Conservation (phyloP, 2,888 invertebrate genomes). For the Mythimna loreyi region DNA sequence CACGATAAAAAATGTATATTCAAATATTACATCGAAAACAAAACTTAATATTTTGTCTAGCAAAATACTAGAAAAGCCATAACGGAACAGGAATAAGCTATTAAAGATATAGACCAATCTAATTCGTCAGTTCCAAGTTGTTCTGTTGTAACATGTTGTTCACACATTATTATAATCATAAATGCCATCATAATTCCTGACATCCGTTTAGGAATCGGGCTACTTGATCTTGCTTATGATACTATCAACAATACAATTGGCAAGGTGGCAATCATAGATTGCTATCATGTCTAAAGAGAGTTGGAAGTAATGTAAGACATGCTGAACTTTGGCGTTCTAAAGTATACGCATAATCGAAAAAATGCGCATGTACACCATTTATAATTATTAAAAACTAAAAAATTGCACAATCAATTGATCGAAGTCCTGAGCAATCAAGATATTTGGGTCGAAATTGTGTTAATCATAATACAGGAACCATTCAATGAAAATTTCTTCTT, state of each 20-base stretch:
- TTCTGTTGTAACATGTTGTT: conserved; percentile 40
- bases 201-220: neutral
- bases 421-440: no score
- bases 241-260: conserved; percentile 16
- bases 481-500: neutral
- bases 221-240: neutral
- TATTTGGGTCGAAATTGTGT: neutral
- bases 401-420: no score
- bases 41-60: conserved; percentile 28
- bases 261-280: conserved; percentile 7
- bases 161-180: conserved; percentile 31
- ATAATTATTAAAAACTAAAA: no score
- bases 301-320: conserved; percentile 4
- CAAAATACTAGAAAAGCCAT: conserved; percentile 35
- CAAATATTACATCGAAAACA: conserved; percentile 35
- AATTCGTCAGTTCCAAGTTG: conserved; percentile 59
- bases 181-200: neutral
- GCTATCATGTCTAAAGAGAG: neutral
- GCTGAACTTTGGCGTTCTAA: no score
- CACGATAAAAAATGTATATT: conserved; percentile 24
- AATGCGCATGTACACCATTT: no score
- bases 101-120: conserved; percentile 67
- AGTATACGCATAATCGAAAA: no score
- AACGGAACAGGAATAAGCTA: conserved; percentile 63
- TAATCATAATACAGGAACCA: neutral